phyloP scores from a whole-genome alignment of 2,888 invertebrate species.

The Chymomyza caudatula region DNA sequence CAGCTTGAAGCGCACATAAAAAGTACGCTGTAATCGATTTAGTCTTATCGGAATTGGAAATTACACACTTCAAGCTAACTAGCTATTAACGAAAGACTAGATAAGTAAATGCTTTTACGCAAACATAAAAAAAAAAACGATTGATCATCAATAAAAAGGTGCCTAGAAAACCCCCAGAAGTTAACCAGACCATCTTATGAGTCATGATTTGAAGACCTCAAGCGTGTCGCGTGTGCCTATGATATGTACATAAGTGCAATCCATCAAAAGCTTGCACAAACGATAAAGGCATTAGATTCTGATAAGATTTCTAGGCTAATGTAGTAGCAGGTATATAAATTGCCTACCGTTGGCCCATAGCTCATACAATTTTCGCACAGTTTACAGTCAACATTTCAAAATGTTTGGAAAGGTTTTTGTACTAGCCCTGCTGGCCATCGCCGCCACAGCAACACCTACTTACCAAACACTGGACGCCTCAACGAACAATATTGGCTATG shows the following conservation, averaged over 20 bases:
- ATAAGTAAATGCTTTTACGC: not conserved
- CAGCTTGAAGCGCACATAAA: not conserved
- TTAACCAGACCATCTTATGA: not conserved
- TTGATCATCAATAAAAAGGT: not conserved
- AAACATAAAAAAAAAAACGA: not conserved
- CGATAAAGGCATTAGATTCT: not conserved
- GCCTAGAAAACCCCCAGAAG: not conserved
- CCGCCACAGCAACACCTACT: constrained; percentile 14
- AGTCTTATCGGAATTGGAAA: not conserved
- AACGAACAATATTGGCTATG: constrained; percentile 27
- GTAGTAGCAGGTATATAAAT: constrained; percentile 23
- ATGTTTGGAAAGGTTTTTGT: constrained; percentile 44
- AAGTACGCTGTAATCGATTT: not conserved
- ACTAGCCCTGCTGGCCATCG: constrained; percentile 33
- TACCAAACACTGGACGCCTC: not conserved
- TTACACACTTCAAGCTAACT: not conserved
- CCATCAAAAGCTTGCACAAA: constrained; percentile 11
- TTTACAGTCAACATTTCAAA: constrained; percentile 7
- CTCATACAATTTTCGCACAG: constrained; percentile 4
- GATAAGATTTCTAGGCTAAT: constrained; percentile 15
- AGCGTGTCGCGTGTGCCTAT: not conserved
- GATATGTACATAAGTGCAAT: constrained; percentile 6
- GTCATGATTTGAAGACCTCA: not conserved
- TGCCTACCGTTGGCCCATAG: not conserved
- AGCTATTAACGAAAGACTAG: not conserved